Percentiles rank a stretch among this genome's conserved stretches.
Evolutionary conservation across 2,113 vertebrate genomes (phyloP).

Genomic region (Trichechus manatus): DNA sequence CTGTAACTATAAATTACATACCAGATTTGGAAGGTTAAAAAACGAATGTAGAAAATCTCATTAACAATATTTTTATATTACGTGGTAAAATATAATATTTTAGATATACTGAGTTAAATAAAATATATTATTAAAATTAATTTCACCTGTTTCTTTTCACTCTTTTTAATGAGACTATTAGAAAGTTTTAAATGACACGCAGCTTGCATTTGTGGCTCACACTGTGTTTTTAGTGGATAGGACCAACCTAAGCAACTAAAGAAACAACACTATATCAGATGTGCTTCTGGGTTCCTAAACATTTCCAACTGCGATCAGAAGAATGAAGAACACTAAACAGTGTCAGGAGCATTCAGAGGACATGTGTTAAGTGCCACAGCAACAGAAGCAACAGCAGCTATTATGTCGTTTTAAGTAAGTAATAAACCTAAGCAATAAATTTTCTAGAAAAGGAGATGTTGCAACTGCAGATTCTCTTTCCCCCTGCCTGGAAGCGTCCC

Average conservation of each 20-base stretch:
- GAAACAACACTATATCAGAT: not conserved
- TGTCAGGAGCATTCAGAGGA: not conserved
- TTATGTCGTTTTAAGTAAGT: not conserved
- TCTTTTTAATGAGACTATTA: not conserved
- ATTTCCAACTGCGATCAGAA: not conserved
- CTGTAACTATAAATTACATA: not conserved
- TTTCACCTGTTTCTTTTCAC: not conserved
- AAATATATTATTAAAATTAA: conserved; percentile 31
- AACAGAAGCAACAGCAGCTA: not conserved
- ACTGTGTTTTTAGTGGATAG: not conserved
- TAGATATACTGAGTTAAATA: not conserved
- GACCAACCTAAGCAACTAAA: not conserved
- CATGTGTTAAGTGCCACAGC: rapidly evolving
- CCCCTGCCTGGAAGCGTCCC: no score
- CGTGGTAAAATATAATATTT: not conserved
- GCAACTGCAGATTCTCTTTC: not conserved
- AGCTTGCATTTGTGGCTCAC: not conserved
- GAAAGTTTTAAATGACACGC: not conserved
- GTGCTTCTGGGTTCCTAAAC: not conserved
- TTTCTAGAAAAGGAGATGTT: not conserved
- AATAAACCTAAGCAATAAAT: not conserved
- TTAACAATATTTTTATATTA: not conserved
- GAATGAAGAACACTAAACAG: not conserved
- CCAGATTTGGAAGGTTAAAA: not conserved
- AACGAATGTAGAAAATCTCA: not conserved